A percentile compares a stretch with the other conserved stretches of the same genome.
Conservation (phyloP, 2,888 invertebrate genomes). For the Troides helena region DNA sequence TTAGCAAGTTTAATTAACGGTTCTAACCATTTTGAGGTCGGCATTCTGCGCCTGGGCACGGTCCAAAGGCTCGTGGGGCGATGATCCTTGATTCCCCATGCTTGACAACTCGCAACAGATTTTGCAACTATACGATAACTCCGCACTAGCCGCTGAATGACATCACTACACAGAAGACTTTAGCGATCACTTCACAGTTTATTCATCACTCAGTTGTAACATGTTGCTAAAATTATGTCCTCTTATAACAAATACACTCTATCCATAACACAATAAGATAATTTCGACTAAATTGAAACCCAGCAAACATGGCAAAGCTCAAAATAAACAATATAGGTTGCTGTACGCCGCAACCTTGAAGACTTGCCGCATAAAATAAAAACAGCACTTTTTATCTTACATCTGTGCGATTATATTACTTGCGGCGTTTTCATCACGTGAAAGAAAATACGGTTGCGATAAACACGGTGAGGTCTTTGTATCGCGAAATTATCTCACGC, state of each 20-base stretch:
- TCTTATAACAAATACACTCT: conserved; percentile 61
- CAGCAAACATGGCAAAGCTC: conserved; percentile 69
- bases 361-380: conserved; percentile 46
- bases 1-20: conserved; percentile 27
- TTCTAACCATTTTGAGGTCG: conserved; percentile 74
- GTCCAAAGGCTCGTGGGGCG: conserved; percentile 90
- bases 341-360: conserved; percentile 53
- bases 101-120: conserved; percentile 33
- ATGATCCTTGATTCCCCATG: conserved; percentile 92
- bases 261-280: conserved; percentile 67
- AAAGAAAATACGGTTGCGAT: conserved; percentile 15
- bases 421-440: conserved; percentile 38
- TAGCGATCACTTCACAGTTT: conserved; percentile 52
- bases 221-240: conserved; percentile 53
- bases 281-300: conserved; percentile 69
- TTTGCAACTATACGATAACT: conserved; percentile 11
- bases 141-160: conserved; percentile 10
- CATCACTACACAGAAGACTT: conserved; percentile 36
- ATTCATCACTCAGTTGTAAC: conserved; percentile 47
- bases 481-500: conserved; percentile 34
- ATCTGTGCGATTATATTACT: conserved; percentile 35
- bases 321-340: conserved; percentile 66
- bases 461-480: conserved; percentile 11
- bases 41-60: conserved; percentile 78
- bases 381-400: conserved; percentile 36